Percentiles rank a stretch among this genome's conserved stretches.
phyloP scores from a whole-genome alignment of 2,888 invertebrate species.

The Agrochola circellaris region DNA sequence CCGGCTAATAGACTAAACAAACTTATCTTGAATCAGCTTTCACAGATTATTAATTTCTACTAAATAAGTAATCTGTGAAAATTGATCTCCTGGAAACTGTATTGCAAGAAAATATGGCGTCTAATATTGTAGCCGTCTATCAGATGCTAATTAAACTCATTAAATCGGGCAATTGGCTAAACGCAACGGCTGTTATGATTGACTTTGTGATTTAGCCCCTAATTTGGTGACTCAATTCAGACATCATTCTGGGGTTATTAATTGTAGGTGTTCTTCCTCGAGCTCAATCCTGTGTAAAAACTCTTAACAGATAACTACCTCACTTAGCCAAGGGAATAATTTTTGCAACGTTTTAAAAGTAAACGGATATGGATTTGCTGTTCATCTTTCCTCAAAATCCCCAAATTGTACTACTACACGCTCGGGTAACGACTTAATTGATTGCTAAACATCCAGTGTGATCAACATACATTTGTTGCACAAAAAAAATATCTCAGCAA shows the following conservation, averaged over 20 bases:
- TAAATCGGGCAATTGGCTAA: conserved; percentile 19
- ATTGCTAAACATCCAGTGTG: not conserved
- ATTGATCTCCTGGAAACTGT: conserved; percentile 17
- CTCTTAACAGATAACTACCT: conserved; percentile 11
- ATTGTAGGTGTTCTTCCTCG: conserved; percentile 13
- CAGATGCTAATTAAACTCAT: not conserved
- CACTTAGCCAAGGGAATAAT: conserved; percentile 17
- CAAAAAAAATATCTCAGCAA: too few relatives aligned
- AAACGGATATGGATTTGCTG: conserved; percentile 18
- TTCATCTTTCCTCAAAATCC: conserved; percentile 1
- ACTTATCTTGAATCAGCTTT: conserved; percentile 33
- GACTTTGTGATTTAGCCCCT: conserved; percentile 11
- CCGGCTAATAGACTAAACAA: not conserved
- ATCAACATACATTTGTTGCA: conserved; percentile 5
- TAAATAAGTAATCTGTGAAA: conserved; percentile 56
- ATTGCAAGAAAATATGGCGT: not conserved
- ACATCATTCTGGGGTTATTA: conserved; percentile 1
- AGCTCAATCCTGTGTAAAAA: not conserved
- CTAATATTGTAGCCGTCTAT: not conserved
- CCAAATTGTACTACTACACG: conserved; percentile 7
- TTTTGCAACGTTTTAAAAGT: conserved; percentile 25
- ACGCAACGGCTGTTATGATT: conserved; percentile 6
- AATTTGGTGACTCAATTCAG: conserved; percentile 21
- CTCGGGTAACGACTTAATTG: not conserved
- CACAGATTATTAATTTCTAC: conserved; percentile 38